Base-by-base conservation (phyloP, 2,113 vertebrate species). In the Platysteira castanea region DNA sequence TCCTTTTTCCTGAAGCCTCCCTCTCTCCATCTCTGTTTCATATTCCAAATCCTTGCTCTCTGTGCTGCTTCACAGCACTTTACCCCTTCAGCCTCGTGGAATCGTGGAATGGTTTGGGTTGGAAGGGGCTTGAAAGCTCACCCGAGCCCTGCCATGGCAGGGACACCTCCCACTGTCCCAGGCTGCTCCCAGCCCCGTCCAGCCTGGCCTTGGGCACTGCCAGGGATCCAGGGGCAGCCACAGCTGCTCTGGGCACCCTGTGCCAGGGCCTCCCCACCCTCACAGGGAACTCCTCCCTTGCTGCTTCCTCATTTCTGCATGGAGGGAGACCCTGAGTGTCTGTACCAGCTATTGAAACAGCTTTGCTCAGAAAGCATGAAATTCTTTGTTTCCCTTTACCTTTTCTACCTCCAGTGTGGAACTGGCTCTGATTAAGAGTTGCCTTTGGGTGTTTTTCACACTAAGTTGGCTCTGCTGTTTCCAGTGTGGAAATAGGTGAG, bases 251-350 rank as follows among this genome's bases (percentile, higher is more conserved):
- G 54, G 47, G 54, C 15, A 70, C 4, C 28, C 39, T 39, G n/a
- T 79, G n/a, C 84, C 65, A 70, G 39, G 11, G 6, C 12, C 15
- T 41, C 0, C 9, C 4, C 54, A 42, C 31, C 54, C 56, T 84
- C 63, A 0, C 47, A 39, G 60, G 52, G 60, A 50, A 4, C 46
- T 50, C 46, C 30, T 19, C 76, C 53, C 26, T 14, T 39, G 23
- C 30, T 68, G 19, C 31, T 13, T 26, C 52, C 85, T 50, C 22
- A 5, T 44, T 52, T 47, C 50, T 65, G 26, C 30, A 6, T 0
- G 0, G 24, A 52, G 11, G 2, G 18, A 12, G 23, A 4, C 28
- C 8, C 0, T 0, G 0, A 28, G 12, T 12, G 52, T 39, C 68
- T 1, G 0, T 49, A 6, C 26, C n/a, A 12, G 5, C 22, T 20